Evolutionary conservation across 2,888 invertebrate genomes (phyloP), one percentile per base, ranked within the genome.

Genomic region (Anorthoa munda): DNA sequence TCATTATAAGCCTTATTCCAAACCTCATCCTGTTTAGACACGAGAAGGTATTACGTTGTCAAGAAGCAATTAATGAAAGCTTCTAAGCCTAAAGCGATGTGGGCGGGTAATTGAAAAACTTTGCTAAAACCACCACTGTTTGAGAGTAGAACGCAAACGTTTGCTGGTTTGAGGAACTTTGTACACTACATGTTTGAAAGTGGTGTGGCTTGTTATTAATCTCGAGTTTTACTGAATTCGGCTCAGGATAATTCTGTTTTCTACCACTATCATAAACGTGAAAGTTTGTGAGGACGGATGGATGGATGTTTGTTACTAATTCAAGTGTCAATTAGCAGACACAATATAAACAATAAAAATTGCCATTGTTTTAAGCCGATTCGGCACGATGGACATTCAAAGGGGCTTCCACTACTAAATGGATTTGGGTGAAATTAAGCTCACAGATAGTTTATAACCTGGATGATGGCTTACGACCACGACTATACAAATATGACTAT

Each of bases 61-160:
- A 58, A 55, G n/a, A 64, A 78, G 51, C 66, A 72, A 66, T 74
- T 74, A 74, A 74, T 74, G 66, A 66, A 45, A 69, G 21, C 50
- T 31, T 39, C 45, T 61, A 48, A 66, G 65, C 65, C 59, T 59
- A n/a, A 39, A 61, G 64, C 51, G 5, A 21, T 56, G 39, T 15
- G 45, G 23, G 23, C 4, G 50, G 53, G 26, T 81, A 81, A 81
- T 82, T 81, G 79, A 78, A 78, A 82, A 81, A 81, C 68, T 81
- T 81, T 74, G 17, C 7, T 51, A 46, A 76, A 81, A 60, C 81
- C 70, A 68, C 67, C n/a, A 53, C 17, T 60, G 55, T 69, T 68
- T 23, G 12, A n/a, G 21, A 48, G 23, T 46, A 48, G 11, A 58
- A 13, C 58, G 39, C 11, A 53, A 31, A 26, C 12, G 55, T 45